Evolutionary conservation across 2,113 vertebrate genomes (phyloP), one percentile per base, ranked within the genome.

Genomic region (Xiphophorus couchianus): DNA sequence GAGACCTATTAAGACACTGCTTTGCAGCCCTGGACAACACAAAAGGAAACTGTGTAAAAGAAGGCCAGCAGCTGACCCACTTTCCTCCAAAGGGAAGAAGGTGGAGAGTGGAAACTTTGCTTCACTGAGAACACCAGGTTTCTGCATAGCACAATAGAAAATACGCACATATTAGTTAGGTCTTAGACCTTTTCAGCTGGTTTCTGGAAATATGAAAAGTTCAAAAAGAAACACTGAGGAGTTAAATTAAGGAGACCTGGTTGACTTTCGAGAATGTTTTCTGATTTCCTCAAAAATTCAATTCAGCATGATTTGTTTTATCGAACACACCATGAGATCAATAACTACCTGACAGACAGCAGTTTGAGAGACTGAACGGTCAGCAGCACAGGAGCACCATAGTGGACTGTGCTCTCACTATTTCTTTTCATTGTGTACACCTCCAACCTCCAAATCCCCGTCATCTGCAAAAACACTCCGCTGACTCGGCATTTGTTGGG

Each of bases 51-150:
- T 30, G 66, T 78, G 74, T 65, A 84, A 76, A 82, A 82, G 25
- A 3, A 14, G 62, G 66, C 79, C 86, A 80, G 77, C 67, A 84
- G 77, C 85, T 86, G 85, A 88, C 84, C 89, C 64, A 78, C 80
- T 80, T 86, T 84, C 82, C 80, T 88, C 80, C 75, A 81, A 51
- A 82, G 71, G 79, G 82, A 88, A 81, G 71, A 81, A 82, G 83
- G 84, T 69, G 74, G 86, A 83, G 74, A 82, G 62, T 81, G 88
- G 88, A 91, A 91, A 90, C 63, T 86, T 73, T 62, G 30, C 79
- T 87, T 70, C 35, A 25, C 79, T 31, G 70, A 81, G 77, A 83
- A 84, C 84, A 76, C 80, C 84, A 87, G 79, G 87, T 86, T 85
- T 74, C 80, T 82, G 75, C 77, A 29, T 30, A 63, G 15, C 15